Evolutionary conservation across 2,888 invertebrate species (phyloP).

Genomic region (Rhyacophila evoluta): DNA sequence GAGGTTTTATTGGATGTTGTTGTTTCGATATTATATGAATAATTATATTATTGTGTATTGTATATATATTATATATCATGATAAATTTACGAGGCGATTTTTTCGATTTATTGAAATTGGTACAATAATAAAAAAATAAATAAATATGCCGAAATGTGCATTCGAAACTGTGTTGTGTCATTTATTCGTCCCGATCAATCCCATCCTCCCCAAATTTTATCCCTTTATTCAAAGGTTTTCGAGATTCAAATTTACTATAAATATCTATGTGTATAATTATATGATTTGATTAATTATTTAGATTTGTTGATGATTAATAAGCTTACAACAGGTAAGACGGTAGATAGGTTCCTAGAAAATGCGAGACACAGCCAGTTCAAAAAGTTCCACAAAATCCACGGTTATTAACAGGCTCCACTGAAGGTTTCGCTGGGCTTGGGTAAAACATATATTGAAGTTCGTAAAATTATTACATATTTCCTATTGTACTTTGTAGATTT

Average conservation of each 20-base stretch:
- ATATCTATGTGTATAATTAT: too few relatives aligned
- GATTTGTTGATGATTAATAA: too few relatives aligned
- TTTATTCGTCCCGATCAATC: constrained; percentile 29
- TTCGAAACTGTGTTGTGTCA: constrained; percentile 39
- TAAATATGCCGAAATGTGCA: constrained; percentile 50
- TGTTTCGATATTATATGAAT: constrained; percentile 49
- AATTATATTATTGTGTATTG: constrained; percentile 34
- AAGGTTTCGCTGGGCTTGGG: too few relatives aligned
- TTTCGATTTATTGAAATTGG: constrained; percentile 50
- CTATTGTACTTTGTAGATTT: too few relatives aligned
- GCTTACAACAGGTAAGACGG: too few relatives aligned
- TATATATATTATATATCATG: constrained; percentile 44
- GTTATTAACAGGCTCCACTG: too few relatives aligned
- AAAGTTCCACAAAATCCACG: too few relatives aligned
- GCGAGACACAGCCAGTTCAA: too few relatives aligned
- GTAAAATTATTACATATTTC: too few relatives aligned
- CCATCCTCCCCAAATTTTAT: background rate
- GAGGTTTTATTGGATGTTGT: constrained; percentile 51
- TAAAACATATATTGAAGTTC: too few relatives aligned
- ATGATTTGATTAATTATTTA: too few relatives aligned
- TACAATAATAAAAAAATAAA: constrained; percentile 48
- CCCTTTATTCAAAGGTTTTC: constrained; percentile 19
- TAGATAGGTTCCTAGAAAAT: too few relatives aligned
- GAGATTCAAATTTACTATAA: constrained; percentile 18
- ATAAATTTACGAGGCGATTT: constrained; percentile 38